Evolutionary conservation across 2,113 vertebrate species (phyloP), one percentile per base, ranked within the genome.

Genomic region (Pangasianodon gigas): DNA sequence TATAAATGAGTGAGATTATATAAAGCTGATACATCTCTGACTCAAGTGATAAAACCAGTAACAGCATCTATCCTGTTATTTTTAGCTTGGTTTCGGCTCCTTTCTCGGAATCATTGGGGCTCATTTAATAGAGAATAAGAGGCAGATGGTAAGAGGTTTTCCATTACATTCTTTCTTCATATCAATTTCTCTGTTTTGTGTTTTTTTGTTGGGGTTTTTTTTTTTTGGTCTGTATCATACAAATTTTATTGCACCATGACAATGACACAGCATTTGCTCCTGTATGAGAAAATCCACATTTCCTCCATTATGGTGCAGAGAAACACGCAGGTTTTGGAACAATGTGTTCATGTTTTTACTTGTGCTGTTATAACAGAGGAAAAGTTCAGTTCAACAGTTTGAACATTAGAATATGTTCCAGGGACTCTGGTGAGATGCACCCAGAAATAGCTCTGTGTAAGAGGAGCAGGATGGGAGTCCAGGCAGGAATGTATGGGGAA

Each of bases 81-180:
- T 97, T 92, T 96, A 99, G 98, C 97, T 99, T 91, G 98, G 98
- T 90, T 98, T 99, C 90, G 98, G 98, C 89, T 99, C 98, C 0
- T 98, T 99, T 94, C 97, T 99, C 93, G 98, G 98, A 96, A 98
- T 99, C 94, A 99, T 99, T 0, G 98, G 98, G 80, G 96, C 98
- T 93, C 98, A 99, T 96, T 96, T 99, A 94, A 97, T 99, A 93
- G 98, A 99, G 92, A 99, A 99, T 96, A 99, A 99, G 96, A 97
- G 98, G 93, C 98, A 99, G 95, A 99, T 99, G 98, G 98, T 99
- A 97, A 98, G 96, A 93, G 82, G 96, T 96, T 92, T 94, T 92
- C 82, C 89, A 85, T 93, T 89, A 89, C 80, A 82, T 91, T 93
- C 51, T 71, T 69, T 52, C 48, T 88, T 91, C 71, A 75, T 91